Evolutionary conservation across 2,888 invertebrate species (phyloP), one percentile per base, ranked within the genome.

Genomic region (Troilus luridus): DNA sequence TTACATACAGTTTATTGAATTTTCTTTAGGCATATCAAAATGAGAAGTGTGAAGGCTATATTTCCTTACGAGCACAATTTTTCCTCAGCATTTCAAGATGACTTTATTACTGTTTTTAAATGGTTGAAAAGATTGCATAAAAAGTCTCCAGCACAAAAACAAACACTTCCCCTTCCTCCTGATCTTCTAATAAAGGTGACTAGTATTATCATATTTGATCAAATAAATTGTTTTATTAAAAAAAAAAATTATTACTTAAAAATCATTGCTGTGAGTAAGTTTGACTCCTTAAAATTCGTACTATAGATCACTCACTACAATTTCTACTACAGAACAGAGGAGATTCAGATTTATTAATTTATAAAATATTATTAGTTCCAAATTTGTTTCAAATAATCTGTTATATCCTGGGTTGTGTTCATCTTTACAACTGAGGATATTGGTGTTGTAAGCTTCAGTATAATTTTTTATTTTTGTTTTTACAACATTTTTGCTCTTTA

Each of bases 21-120:
- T 91, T 92, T 92, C 92, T 93, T 72, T 92, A 95, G 95, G 95
- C 95, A 95, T 24, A 94, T 97, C 5, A 95, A 95, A 91, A 95
- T 97, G 56, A 95, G 95, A 88, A 95, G 96, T 1, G 95, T 96
- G 64, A 96, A 97, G 93, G 96, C 95, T 93, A 95, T 96, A 92
- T 98, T 98, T 93, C 98, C 98, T 0, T 97, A 98, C 94, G 96
- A 97, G 93, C 98, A 98, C 93, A 96, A 97, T 90, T 98, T 97
- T 94, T 97, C 98, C 24, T 97, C 97, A 92, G 97, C 98, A 0
- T 96, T 98, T 91, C 98, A 98, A 93, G 97, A 98, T 92, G 97
- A 98, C 93, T 96, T 98, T 92, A 96, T 99, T n/a, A 97, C 98
- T 1, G 95, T 98, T 60, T 96, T 97, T 93, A 99, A 99, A 94